Conservation (phyloP, 1,140 invertebrate species). For the Diorhabda carinulata region DNA sequence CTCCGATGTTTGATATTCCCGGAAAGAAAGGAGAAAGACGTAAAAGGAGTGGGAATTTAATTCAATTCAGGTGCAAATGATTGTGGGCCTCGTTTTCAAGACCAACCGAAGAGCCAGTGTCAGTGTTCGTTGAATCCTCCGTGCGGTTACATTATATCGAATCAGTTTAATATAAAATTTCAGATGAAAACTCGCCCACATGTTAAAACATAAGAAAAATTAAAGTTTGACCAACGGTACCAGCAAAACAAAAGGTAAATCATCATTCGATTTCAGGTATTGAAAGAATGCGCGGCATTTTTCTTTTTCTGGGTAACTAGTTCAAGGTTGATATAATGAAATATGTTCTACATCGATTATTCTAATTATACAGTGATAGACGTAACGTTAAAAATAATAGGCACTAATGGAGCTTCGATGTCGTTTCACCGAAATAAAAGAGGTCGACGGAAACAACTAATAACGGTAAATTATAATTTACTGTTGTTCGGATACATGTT, state of each 20-base stretch:
- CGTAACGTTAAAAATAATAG: not conserved
- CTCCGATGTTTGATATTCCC: not conserved
- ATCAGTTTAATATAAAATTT: not conserved
- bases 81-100: conserved; percentile 9
- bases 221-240: not conserved
- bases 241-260: not conserved
- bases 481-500: not conserved
- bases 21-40: conserved; percentile 1
- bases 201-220: not conserved
- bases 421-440: not conserved
- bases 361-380: not conserved
- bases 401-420: not conserved
- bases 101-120: conserved; percentile 7
- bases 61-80: conserved; percentile 15
- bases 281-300: not conserved
- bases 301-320: not conserved
- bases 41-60: conserved; percentile 2
- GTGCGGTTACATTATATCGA: not conserved
- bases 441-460: not conserved
- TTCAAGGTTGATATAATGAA: not conserved
- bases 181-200: not conserved
- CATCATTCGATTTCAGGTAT: not conserved
- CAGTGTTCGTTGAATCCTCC: conserved; percentile 10
- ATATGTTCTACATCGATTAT: not conserved
- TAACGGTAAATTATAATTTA: not conserved